These are phyloP conservation scores for Trichechus manatus DNA, from an alignment of 2,113 vertebrate species.

Conservation along the genomic window DNA sequence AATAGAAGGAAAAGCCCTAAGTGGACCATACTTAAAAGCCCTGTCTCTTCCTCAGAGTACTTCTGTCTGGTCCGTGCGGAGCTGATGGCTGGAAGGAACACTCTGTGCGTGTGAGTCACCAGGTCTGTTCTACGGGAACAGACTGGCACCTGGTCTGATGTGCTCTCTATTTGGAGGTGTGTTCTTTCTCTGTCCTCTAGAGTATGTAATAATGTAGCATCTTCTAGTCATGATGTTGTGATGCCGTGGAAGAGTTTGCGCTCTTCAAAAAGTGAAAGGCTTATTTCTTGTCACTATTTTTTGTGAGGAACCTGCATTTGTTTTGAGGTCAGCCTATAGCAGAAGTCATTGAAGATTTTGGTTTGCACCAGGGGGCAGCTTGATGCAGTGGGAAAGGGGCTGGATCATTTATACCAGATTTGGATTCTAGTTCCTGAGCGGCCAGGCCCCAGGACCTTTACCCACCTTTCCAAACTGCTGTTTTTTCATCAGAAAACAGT, in stretches of 20 bases:
- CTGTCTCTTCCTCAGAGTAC: neutral
- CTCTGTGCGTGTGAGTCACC: neutral
- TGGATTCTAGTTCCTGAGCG: neutral
- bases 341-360: rapidly evolving
- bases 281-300: too few species aligned
- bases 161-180: neutral
- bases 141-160: rapidly evolving
- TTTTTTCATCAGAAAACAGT: neutral
- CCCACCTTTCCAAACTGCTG: neutral
- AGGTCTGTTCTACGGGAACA: neutral
- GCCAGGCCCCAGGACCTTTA: neutral
- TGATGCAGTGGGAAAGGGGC: rapidly evolving
- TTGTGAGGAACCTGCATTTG: too few species aligned
- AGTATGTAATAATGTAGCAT: rapidly evolving
- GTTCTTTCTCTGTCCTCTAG: neutral
- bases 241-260: neutral
- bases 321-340: rapidly evolving
- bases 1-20: neutral
- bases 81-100: rapidly evolving
- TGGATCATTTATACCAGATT: rapidly evolving
- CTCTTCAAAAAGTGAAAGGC: rapidly evolving
- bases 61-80: too few species aligned
- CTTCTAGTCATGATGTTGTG: rapidly evolving
- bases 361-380: neutral
- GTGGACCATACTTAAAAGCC: neutral